phyloP scores from a whole-genome alignment of 2,113 vertebrate genomes.

The Notiomystis cincta region DNA sequence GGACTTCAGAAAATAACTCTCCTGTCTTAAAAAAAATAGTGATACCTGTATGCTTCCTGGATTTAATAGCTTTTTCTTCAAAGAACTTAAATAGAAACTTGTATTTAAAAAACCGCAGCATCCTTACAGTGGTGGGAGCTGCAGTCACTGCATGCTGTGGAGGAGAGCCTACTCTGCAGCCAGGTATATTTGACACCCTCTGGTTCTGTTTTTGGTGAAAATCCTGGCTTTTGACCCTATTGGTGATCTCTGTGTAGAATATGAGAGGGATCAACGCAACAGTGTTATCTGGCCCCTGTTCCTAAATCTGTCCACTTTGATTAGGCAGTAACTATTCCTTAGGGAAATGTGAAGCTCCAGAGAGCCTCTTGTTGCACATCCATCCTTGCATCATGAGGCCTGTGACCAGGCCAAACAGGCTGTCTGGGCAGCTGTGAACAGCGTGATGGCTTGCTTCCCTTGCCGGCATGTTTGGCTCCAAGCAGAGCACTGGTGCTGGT shows the following conservation, averaged over 20 bases:
- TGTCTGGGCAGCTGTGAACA: background rate
- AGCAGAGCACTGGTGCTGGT: background rate
- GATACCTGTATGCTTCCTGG: background rate
- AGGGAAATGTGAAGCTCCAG: background rate
- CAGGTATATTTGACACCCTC: background rate
- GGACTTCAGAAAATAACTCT: background rate
- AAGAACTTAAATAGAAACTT: background rate
- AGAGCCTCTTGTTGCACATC: background rate
- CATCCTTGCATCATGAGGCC: background rate
- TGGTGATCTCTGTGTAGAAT: background rate
- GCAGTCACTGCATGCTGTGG: background rate
- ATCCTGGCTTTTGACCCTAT: background rate
- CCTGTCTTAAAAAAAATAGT: background rate
- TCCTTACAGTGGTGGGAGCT: background rate
- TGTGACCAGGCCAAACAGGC: background rate
- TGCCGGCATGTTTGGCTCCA: background rate
- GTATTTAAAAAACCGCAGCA: background rate
- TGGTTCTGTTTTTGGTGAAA: background rate
- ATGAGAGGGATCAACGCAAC: background rate
- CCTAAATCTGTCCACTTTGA: background rate
- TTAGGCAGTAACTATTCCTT: background rate
- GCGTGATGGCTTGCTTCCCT: background rate
- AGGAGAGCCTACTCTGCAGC: background rate
- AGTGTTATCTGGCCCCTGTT: rapidly evolving
- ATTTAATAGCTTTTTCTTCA: background rate